Base-by-base conservation (phyloP, 2,113 vertebrate species). In the Tyrannus savana region DNA sequence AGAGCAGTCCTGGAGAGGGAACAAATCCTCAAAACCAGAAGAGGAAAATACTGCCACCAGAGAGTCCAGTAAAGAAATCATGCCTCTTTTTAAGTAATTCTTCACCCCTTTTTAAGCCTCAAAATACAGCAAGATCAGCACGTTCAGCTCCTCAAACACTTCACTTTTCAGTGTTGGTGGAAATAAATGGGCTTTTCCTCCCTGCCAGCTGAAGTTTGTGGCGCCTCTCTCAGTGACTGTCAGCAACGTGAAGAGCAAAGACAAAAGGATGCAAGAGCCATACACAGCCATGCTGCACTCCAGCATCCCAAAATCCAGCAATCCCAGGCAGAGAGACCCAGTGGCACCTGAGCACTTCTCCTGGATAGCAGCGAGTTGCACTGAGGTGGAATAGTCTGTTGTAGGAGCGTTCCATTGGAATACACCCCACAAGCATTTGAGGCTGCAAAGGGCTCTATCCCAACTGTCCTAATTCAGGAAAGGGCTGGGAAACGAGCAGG, bases 261-360 rank as follows among this genome's bases (percentile, higher is more conserved):
- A 23, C 28, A 46, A 56, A 50, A 64, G 21, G 50, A 28, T 77
- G 44, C 16, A 52, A 56, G 72, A 86, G 50, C 55, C 31, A 25
- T 5, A 22, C 14, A 14, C 28, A 41, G 44, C 21, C 21, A 9
- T 4, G 19, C 5, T 59, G 35, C n/a, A 7, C 28, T 46, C 53
- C 24, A 66, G 66, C 76, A 69, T 10, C 56, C 55, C 64, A 49
- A 93, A 84, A 87, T 9, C 41, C 39, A 31, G 10, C 75, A 35
- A 27, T 17, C 16, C 44, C 39, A 46, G 42, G 64, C 59, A 53
- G 17, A 56, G 47, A 63, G 31, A 31, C 44, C 12, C 86, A 60
- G 6, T 1, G 0, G 25, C 3, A 12, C 24, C 8, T 0, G 19
- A 81, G n/a, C 0, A 1, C 9, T 27, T 42, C 47, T 19, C 41